Percentiles rank a stretch among this genome's conserved stretches.
These are phyloP conservation scores for Potamarius usumacintae DNA, from an alignment of 2,113 vertebrate species.

Conservation along the genomic window DNA sequence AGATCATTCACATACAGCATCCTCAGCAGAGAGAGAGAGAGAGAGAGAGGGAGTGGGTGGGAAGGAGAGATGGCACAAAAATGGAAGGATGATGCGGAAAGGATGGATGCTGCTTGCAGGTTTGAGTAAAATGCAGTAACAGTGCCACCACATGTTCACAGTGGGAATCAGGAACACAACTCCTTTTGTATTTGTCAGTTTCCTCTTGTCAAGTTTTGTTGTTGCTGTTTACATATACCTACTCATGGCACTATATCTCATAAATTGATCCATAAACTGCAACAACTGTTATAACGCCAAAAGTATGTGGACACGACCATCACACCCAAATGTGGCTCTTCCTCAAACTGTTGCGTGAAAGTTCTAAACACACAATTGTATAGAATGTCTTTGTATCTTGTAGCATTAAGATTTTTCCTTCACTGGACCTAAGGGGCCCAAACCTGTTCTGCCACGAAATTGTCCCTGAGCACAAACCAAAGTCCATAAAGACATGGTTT, in stretches of 20 bases:
- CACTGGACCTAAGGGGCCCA: neutral
- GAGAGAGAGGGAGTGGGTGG: neutral
- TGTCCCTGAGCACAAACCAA: neutral
- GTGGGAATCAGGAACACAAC: neutral
- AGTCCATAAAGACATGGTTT: neutral
- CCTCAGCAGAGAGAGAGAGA: neutral
- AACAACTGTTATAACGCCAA: neutral
- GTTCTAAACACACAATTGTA: neutral
- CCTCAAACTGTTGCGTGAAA: neutral
- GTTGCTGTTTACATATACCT: neutral
- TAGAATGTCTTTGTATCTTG: too few relatives aligned
- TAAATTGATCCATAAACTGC: neutral
- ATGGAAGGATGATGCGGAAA: conserved; percentile 21
- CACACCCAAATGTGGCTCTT: neutral
- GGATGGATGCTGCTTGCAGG: conserved; percentile 11
- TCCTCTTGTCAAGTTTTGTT: neutral
- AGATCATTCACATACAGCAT: conserved; percentile 24
- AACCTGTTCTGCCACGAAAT: neutral
- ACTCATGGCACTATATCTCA: neutral
- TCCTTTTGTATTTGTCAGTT: neutral
- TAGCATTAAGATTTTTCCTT: too few relatives aligned
- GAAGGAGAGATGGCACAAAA: conserved; percentile 1
- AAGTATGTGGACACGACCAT: neutral
- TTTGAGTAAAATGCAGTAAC: neutral
- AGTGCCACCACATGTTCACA: neutral